Conservation (phyloP, 2,797 vertebrate genomes). For the Trachops cirrhosus region DNA sequence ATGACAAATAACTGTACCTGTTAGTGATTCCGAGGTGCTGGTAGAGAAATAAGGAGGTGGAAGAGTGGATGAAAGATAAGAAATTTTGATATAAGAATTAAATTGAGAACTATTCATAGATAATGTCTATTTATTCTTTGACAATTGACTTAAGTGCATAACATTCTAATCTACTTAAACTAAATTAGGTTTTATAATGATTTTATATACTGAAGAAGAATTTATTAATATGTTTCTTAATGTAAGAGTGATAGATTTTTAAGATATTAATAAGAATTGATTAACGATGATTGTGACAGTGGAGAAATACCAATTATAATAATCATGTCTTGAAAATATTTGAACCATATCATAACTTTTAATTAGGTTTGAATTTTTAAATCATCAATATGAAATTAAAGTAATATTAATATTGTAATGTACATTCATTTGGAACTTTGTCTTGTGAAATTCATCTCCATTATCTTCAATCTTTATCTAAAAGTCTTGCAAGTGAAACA, state of each 20-base stretch:
- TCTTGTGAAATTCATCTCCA: background rate
- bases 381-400: background rate
- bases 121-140: background rate
- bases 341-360: background rate
- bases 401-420: conserved; percentile 10
- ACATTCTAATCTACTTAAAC: background rate
- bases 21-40: background rate
- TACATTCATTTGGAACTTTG: background rate
- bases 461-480: background rate
- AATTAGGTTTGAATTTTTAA: background rate
- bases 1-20: background rate
- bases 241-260: background rate
- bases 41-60: background rate
- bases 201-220: background rate
- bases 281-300: background rate
- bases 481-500: background rate
- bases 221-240: background rate
- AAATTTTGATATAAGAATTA: background rate
- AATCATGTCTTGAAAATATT: background rate
- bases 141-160: background rate
- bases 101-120: background rate
- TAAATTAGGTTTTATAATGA: background rate
- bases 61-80: background rate
- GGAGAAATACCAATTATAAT: background rate
- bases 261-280: conserved; percentile 1